Base-by-base conservation (phyloP, 1,140 invertebrate species). In the Polypedilum vanderplanki region DNA sequence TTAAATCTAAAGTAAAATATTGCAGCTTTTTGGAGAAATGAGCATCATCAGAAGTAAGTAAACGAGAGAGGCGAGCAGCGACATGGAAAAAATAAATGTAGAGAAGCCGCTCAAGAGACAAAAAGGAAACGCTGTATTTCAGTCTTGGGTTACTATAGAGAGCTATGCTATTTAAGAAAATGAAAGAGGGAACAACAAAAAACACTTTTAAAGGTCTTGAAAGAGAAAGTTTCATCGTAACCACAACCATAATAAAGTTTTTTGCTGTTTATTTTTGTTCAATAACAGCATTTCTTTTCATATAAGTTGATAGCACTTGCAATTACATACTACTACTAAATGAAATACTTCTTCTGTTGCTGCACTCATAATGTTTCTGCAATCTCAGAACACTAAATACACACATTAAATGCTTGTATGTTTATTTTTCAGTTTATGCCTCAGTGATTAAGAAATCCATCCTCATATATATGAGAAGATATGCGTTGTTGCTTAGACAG, bases 1-100 rank as follows among this genome's bases (percentile, higher is more conserved):
- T 57, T 57, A 57, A 57, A 12, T 57, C n/a, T 57, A 57, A 57
- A 57, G n/a, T 12, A 57, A 57, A 57, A 57, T 57, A 57, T 57
- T 57, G 46, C 46, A 12, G 46, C 46, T 57, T 46, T 8, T 46
- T 46, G 15, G 9, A 46, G 9, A 10, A 41, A 46, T 12, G 12
- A 57, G 12, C 46, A 57, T 15, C 46, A 12, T 4, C 46, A 57
- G 46, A 12, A 15, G 46, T n/a, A 57, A 12, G 12, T 57, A 57
- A 33, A 33, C n/a, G n/a, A n/a, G n/a, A n/a, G n/a, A n/a, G n/a
- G n/a, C n/a, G n/a, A n/a, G n/a, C n/a, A n/a, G 24, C 24, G 24
- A 33, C 24, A 33, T 33, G 24, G 24, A 33, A 33, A n/a, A 33
- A 33, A 33, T 33, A 33, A 33, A 33, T 33, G 5, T 33, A n/a